A percentile compares a stretch with the other conserved stretches of the same genome.
Conservation (phyloP, 2,888 invertebrate species). For the Ophion slaviceki region DNA sequence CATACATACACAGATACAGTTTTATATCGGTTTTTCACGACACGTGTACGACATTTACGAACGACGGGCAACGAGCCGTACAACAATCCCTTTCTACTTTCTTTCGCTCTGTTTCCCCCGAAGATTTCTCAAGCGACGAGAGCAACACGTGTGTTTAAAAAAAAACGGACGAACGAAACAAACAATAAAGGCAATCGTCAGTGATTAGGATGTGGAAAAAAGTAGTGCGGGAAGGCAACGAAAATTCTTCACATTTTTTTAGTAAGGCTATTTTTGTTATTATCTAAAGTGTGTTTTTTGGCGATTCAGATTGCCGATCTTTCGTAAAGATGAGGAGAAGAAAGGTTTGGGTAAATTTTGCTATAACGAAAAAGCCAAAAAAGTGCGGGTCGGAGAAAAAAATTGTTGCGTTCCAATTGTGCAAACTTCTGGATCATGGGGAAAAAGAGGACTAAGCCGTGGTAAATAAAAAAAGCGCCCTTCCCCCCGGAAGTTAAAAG, state of each 20-base stretch:
- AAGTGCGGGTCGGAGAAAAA: no score
- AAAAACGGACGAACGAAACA: neutral
- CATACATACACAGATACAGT: neutral
- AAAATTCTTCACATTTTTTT: neutral
- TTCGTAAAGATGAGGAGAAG: no score
- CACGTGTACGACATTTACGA: constrained; percentile 54
- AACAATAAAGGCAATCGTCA: neutral
- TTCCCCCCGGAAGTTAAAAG: no score
- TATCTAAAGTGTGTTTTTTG: no score
- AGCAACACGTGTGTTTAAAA: constrained; percentile 2
- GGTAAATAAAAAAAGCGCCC: no score
- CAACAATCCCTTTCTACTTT: constrained; percentile 21
- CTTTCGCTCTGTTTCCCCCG: constrained; percentile 20
- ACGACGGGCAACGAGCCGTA: constrained; percentile 44
- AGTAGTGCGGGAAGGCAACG: neutral
- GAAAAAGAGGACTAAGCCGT: no score
- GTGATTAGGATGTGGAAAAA: neutral
- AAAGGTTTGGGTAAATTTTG: no score
- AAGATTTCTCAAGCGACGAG: constrained; percentile 29
- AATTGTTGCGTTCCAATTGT: no score
- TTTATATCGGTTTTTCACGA: constrained; percentile 38
- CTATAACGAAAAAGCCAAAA: no score
- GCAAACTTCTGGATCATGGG: no score
- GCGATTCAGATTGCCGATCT: no score
- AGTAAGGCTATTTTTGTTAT: no score